Percentiles rank a stretch among this genome's conserved stretches.
Conservation (phyloP, 2,797 vertebrate species). For the Tiaroga cobitis region DNA sequence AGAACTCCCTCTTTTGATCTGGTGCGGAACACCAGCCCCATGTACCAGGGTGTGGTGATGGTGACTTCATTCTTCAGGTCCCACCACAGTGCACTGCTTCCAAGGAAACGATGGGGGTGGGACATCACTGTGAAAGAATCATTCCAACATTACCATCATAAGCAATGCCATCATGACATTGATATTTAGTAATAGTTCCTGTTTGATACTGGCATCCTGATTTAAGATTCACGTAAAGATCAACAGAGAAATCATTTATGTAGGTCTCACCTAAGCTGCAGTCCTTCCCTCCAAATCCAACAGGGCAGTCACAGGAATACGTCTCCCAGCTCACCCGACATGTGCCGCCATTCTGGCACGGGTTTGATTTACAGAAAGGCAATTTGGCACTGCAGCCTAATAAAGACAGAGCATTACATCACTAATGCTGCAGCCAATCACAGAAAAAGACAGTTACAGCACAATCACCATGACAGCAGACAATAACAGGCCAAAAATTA, state of each 20-base stretch:
- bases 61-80: slow-evolving; percentile 92
- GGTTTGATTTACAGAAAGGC: slow-evolving; percentile 90
- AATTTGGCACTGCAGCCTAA: slow-evolving; percentile 94
- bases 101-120: slow-evolving; percentile 91
- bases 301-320: slow-evolving; percentile 92
- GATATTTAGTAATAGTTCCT: slow-evolving; percentile 9
- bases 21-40: slow-evolving; percentile 93
- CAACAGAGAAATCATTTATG: not conserved
- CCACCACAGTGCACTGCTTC: slow-evolving; percentile 92
- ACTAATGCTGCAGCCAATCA: not conserved
- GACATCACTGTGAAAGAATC: slow-evolving; percentile 84
- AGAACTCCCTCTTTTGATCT: slow-evolving; percentile 85
- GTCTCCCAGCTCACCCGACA: slow-evolving; percentile 94
- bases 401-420: slow-evolving; percentile 27
- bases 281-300: slow-evolving; percentile 96
- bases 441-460: not conserved
- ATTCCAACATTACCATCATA: slow-evolving; percentile 25
- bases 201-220: not conserved
- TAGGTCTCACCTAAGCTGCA: slow-evolving; percentile 87
- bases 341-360: slow-evolving; percentile 92
- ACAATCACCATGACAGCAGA: not conserved
- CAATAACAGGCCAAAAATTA: not conserved
- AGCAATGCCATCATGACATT: not conserved
- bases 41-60: slow-evolving; percentile 93
- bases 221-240: not conserved